Percentiles rank a stretch among this genome's conserved stretches.
Conservation (phyloP, 2,888 invertebrate species). For the Drosophila robusta region DNA sequence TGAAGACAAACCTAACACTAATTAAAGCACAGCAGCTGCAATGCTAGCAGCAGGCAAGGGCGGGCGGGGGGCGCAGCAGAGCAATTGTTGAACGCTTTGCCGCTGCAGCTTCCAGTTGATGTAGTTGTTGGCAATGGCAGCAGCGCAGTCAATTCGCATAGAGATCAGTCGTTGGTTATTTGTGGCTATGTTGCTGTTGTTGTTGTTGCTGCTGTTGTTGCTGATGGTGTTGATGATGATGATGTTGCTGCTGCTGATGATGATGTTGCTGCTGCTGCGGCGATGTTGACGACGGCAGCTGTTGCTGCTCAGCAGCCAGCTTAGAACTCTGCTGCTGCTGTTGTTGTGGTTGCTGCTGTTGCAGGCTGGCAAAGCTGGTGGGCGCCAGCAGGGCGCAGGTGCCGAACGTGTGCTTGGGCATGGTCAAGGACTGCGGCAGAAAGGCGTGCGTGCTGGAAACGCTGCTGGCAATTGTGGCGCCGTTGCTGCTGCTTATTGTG, state of each 20-base stretch:
- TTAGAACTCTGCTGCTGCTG: slow-evolving; percentile 22
- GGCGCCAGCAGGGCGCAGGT: slow-evolving; percentile 83
- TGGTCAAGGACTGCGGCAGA: slow-evolving; percentile 58
- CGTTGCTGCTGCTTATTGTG: slow-evolving; percentile 52
- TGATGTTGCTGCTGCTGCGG: slow-evolving; percentile 21
- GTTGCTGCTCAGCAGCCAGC: slow-evolving; percentile 34
- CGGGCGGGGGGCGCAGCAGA: slow-evolving; percentile 30
- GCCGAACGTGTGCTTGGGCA: slow-evolving; percentile 83
- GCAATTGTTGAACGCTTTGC: slow-evolving; percentile 14
- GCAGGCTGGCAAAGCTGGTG: slow-evolving; percentile 71
- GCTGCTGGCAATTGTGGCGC: slow-evolving; percentile 42
- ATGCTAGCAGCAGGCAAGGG: slow-evolving; percentile 56
- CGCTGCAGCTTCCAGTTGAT: slow-evolving; percentile 7
- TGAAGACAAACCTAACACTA: slow-evolving; percentile 27
- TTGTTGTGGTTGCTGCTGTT: slow-evolving; percentile 50
- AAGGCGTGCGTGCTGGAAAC: slow-evolving; percentile 59
- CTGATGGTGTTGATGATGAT: slow-evolving; percentile 28
- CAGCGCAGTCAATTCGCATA: slow-evolving; percentile 80
- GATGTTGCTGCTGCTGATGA: slow-evolving; percentile 6
- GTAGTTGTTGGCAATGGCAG: slow-evolving; percentile 60
- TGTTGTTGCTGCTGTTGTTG: slow-evolving; percentile 48
- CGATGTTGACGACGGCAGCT: slow-evolving; percentile 34
- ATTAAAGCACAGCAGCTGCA: slow-evolving; percentile 3
- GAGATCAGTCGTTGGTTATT: slow-evolving; percentile 82
- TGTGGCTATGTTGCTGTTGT: slow-evolving; percentile 52